These are phyloP conservation scores for Oscheius sp. DNA, from an alignment of 2,888 invertebrate genomes.

Conservation along the genomic window DNA sequence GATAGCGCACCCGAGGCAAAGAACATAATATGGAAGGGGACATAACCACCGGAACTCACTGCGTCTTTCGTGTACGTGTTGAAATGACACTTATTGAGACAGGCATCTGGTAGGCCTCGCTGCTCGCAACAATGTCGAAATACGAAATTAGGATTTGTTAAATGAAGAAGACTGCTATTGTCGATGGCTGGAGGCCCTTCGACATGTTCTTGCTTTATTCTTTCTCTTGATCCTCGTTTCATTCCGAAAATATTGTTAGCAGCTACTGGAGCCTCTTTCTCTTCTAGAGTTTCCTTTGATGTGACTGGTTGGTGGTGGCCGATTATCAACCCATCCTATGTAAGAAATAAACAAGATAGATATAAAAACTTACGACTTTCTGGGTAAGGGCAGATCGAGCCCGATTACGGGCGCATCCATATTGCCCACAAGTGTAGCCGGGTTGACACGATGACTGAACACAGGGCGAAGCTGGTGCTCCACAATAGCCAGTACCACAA, in stretches of 20 bases:
- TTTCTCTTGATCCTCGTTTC: constrained; percentile 32
- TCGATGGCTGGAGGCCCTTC: constrained; percentile 37
- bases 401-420: constrained; percentile 70
- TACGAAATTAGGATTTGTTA: constrained; percentile 70
- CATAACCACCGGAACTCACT: constrained; percentile 42
- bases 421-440: constrained; percentile 70
- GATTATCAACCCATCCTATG: constrained; percentile 58
- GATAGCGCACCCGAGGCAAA: not conserved
- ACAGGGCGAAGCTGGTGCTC: constrained; percentile 57
- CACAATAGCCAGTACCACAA: constrained; percentile 62
- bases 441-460: constrained; percentile 61
- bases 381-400: constrained; percentile 65
- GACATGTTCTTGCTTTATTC: not conserved
- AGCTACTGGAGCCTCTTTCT: constrained; percentile 32
- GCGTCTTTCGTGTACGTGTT: constrained; percentile 69
- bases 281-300: constrained; percentile 31
- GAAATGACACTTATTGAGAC: constrained; percentile 70
- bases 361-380: constrained; percentile 52
- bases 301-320: constrained; percentile 37
- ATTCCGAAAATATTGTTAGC: constrained; percentile 52
- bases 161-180: constrained; percentile 48
- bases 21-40: not conserved
- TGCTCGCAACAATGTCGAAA: constrained; percentile 73
- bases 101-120: constrained; percentile 68
- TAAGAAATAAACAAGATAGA: not conserved